Evolutionary conservation across 2,797 vertebrate species (phyloP).

Genomic region (Rhinichthys osculus): DNA sequence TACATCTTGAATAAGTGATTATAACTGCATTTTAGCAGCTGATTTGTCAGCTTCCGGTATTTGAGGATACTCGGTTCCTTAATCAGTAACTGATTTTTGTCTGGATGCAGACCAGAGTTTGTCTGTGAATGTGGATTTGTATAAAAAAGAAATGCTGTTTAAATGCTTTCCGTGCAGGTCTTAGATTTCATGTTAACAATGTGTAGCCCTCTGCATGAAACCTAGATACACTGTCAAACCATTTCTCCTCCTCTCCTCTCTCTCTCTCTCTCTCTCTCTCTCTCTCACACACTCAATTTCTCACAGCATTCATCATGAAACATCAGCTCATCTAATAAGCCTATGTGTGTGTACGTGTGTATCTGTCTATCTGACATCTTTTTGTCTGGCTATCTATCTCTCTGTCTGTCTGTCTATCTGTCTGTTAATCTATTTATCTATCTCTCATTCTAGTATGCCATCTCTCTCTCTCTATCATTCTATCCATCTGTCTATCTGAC

Average conservation of each 20-base stretch:
- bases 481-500: neutral
- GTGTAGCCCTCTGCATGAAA: slow-evolving; percentile 37
- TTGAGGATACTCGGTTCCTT: neutral
- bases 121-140: slow-evolving; percentile 7
- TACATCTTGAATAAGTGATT: slow-evolving; percentile 11
- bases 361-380: neutral
- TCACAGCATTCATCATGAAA: slow-evolving; percentile 61
- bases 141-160: neutral
- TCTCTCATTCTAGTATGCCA: neutral
- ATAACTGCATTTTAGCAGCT: slow-evolving; percentile 27
- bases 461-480: slow-evolving; percentile 50
- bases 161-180: slow-evolving; percentile 40
- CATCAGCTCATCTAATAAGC: slow-evolving; percentile 60
- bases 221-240: slow-evolving; percentile 39
- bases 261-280: slow-evolving; percentile 12
- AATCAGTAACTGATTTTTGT: neutral
- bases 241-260: slow-evolving; percentile 11
- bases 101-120: slow-evolving; percentile 4
- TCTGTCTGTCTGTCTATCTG: slow-evolving; percentile 1
- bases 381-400: slow-evolving; percentile 9
- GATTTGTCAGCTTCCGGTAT: neutral
- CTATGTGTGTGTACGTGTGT: slow-evolving; percentile 47
- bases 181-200: slow-evolving; percentile 46
- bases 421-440: neutral
- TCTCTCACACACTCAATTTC: slow-evolving; percentile 63